Base-by-base conservation (phyloP, 2,888 invertebrate genomes). In the Nemapogon koenigi region DNA sequence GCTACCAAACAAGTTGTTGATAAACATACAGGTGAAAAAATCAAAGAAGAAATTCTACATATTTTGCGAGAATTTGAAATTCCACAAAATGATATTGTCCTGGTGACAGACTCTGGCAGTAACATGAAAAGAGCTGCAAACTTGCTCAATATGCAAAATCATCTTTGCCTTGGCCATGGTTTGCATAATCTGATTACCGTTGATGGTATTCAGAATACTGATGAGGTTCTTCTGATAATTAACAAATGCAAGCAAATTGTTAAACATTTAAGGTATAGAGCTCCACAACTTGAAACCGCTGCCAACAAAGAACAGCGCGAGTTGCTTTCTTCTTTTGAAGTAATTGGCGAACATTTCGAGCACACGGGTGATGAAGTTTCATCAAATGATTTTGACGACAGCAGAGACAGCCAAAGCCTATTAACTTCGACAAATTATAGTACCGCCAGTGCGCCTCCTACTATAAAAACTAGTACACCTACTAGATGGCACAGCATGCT, bases 111-210 rank as follows among this genome's bases (percentile, higher is more conserved):
- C 3, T 19, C 22, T 7, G 35, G 35, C 10, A 22, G 35, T 22
- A 19, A 35, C 14, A 35, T 35, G 35, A 35, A 35, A 4, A 19
- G 35, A 22, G 25, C 25, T 19, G 19, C 35, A 22, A 35, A 35
- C 3, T 35, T 35, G 14, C 8, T 35, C 14, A 11, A 11, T 15
- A 3, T 22, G 2, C 14, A n/a, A 3, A 35, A 14, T 15, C 35
- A 35, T 22, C 22, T 35, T 35, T 35, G 35, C 10, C 22, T 35
- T 14, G 35, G 35, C 8, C 22, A 35, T 19, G 19, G 22, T 22
- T 10, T 35, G 18, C 33, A 33, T 35, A 2, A 22, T 35, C 14
- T 35, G 10, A 14, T 35, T 10, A 35, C 14, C 6, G 25, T 22
- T 14, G 35, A 35, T 22, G 35, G 35, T 3, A 35, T 22, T 22